These are phyloP conservation scores for Drosophila albomicans DNA, from an alignment of 1,140 invertebrate genomes.

Conservation along the genomic window DNA sequence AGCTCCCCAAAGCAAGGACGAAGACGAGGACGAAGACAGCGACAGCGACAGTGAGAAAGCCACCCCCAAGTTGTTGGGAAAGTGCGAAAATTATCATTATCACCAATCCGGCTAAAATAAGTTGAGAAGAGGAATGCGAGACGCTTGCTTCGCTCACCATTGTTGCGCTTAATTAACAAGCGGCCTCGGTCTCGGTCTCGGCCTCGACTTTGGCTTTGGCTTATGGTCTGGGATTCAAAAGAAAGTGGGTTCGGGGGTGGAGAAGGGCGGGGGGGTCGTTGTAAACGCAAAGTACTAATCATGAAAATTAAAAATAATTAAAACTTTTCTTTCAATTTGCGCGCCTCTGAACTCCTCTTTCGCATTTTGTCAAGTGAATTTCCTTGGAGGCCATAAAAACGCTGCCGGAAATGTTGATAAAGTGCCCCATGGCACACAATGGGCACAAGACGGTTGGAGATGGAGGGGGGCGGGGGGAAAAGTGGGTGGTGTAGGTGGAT, in stretches of 20 bases:
- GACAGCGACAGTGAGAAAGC: not conserved
- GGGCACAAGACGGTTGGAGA: not conserved
- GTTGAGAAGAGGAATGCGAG: conserved; percentile 12
- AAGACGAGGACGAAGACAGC: not conserved
- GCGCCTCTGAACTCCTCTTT: conserved; percentile 8
- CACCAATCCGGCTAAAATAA: conserved; percentile 54
- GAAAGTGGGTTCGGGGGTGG: not conserved
- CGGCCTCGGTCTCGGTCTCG: conserved; percentile 4
- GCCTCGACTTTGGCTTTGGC: not conserved
- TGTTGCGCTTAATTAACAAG: conserved; percentile 83
- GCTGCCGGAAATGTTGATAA: conserved; percentile 66
- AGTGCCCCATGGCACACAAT: conserved; percentile 39
- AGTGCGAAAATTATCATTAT: conserved; percentile 82
- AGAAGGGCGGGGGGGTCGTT: conserved; percentile 23
- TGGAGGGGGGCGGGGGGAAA: conserved; percentile 2
- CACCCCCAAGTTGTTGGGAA: conserved; percentile 24
- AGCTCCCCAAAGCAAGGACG: conserved; percentile 39
- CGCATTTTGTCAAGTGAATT: conserved; percentile 57
- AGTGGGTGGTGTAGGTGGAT: not conserved
- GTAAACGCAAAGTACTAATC: conserved; percentile 83
- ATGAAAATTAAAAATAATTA: conserved; percentile 84
- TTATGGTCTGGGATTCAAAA: conserved; percentile 7
- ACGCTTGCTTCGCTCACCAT: conserved; percentile 49
- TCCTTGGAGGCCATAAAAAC: conserved; percentile 73
- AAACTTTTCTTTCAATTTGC: conserved; percentile 83